Conservation (phyloP, 2,888 invertebrate genomes). For the Hipparchia sbordonii region DNA sequence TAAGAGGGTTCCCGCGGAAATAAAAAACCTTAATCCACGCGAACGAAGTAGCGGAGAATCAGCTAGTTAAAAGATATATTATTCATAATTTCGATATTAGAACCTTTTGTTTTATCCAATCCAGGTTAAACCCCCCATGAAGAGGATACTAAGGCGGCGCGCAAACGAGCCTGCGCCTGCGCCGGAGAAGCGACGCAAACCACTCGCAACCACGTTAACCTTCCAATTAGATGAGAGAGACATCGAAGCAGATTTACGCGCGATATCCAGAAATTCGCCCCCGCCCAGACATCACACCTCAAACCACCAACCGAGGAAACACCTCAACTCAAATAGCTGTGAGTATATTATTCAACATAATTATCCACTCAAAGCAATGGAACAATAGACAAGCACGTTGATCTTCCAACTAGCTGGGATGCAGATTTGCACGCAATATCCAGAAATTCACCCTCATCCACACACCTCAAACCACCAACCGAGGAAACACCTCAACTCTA, state of each 20-base stretch:
- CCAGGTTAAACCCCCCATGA: constrained; percentile 96
- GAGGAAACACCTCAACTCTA: no score
- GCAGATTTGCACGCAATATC: constrained; percentile 92
- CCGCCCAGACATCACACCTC: constrained; percentile 51
- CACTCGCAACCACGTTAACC: constrained; percentile 92
- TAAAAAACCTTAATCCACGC: no score
- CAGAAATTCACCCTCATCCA: constrained; percentile 62
- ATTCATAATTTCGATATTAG: no score
- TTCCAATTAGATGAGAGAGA: constrained; percentile 94
- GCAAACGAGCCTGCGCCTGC: constrained; percentile 97
- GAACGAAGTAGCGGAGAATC: no score
- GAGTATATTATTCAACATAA: constrained; percentile 41
- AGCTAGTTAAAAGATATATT: no score
- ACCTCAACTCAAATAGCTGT: constrained; percentile 66
- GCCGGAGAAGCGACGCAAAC: constrained; percentile 93
- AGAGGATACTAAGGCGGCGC: constrained; percentile 93
- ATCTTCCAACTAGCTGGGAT: constrained; percentile 93
- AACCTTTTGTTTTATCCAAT: not conserved
- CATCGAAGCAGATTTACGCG: constrained; percentile 92
- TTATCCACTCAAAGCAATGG: constrained; percentile 85
- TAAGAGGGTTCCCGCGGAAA: no score
- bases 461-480: not conserved
- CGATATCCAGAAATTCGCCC: constrained; percentile 84
- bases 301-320: constrained; percentile 72
- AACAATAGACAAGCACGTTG: constrained; percentile 93